These are phyloP conservation scores for Lagopus leucura DNA, from an alignment of 2,113 vertebrate genomes.

Conservation along the genomic window DNA sequence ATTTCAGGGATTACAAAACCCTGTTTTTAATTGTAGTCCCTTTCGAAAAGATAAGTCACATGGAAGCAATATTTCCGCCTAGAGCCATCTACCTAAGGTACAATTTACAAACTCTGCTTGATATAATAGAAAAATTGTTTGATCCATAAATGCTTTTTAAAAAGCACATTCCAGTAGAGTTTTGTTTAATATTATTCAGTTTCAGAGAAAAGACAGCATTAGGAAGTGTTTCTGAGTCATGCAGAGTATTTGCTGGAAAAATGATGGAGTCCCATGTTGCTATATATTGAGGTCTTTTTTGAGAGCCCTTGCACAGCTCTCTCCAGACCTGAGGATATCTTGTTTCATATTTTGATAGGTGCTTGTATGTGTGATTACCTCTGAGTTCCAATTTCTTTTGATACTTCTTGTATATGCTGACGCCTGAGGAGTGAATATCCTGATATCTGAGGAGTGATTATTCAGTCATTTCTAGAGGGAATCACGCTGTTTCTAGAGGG, in stretches of 20 bases:
- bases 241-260: not conserved
- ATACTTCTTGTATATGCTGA: not conserved
- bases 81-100: not conserved
- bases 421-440: not conserved
- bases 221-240: not conserved
- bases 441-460: not conserved
- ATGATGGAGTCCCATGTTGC: not conserved
- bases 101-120: not conserved
- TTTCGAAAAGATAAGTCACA: not conserved
- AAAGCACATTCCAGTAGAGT: not conserved
- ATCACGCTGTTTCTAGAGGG: not conserved
- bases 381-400: not conserved
- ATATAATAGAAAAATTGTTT: not conserved
- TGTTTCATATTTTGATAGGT: not conserved
- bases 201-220: not conserved
- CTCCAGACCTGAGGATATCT: not conserved
- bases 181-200: not conserved
- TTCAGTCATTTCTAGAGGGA: not conserved
- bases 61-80: not conserved
- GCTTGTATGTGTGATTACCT: not conserved
- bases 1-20: not conserved
- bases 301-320: not conserved
- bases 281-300: not conserved
- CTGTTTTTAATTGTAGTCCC: not conserved
- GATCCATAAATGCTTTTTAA: not conserved